Base-by-base conservation (phyloP, 1,140 invertebrate species). In the Drosophila parabipectinata region DNA sequence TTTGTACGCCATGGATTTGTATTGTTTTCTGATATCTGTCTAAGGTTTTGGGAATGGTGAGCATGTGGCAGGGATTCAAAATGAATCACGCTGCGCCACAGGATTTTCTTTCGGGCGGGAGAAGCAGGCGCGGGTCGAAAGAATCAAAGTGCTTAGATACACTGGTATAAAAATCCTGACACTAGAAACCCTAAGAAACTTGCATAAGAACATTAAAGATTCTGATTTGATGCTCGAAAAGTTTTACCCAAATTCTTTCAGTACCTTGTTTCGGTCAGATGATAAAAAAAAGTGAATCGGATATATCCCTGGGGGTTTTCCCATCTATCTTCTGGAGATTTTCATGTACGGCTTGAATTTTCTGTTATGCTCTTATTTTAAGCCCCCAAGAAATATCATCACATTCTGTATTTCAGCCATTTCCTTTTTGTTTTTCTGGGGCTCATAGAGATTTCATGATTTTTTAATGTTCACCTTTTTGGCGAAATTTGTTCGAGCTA, bases 11-110 rank as follows among this genome's bases (percentile, higher is more conserved):
- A 67, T 63, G 74, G 78, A 81, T 78, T 87, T 78, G 84, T 78
- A 85, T 82, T 73, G 81, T 74, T 77, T 57, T 72, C 53, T 47
- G 64, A 80, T 84, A 83, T 74, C 68, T 78, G 73, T 58, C 56
- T 68, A 32, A 68, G 48, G 56, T 9, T 67, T 54, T 41, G 44
- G n/a, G 37, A 15, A 30, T 26, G 30, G 15, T 28, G 30, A 45
- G 37, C 47, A 21, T 57, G 50, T 58, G 47, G 37, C 64, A 53
- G 62, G 53, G 63, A 80, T 59, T 84, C 52, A 50, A 47, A 79
- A 71, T 50, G 52, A 69, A 57, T 57, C 67, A 32, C 15, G 67
- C 67, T 71, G 67, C 50, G 63, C 32, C 34, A 4, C 21, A 39
- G 80, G 55, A 67, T 68, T 83, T 79, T 2, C 0, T 18, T 15